Evolutionary conservation across 2,113 vertebrate species (phyloP), one percentile per base, ranked within the genome.

Genomic region (Xenopus laevis): DNA sequence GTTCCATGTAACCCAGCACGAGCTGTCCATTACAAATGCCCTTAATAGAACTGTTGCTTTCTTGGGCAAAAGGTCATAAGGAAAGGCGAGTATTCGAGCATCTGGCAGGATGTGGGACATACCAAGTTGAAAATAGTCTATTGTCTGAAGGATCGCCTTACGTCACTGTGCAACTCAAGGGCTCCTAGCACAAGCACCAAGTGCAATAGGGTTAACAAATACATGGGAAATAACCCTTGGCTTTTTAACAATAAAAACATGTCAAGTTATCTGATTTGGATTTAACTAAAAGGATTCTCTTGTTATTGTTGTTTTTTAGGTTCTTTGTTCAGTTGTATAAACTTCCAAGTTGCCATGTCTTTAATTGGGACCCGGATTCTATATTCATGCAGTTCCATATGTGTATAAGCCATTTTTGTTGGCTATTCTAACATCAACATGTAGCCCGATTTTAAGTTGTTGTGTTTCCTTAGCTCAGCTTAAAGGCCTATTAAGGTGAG

Each of bases 101-200:
- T 75, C 66, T 75, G 65, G 65, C 58, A 68, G 73, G 73, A 75
- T 63, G 66, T 23, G 44, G 20, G 65, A 52, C 65, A 53, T 21
- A 68, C 61, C 30, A 7, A 12, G 55, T 61, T 68, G 65, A 58
- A 69, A 68, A 75, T 75, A 46, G 73, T 17, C 73, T 75, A 75
- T 75, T 75, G 73, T 75, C 73, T 69, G n/a, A 20, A 68, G 46
- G 40, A 62, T 20, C 23, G 53, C 11, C 20, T 23, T 45, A 75
- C 65, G 58, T 68, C 73, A 75, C 27, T 55, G 17, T 40, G 23
- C 23, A n/a, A 21, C 73, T 27, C 4, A 4, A 27, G 23, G 66
- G 65, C 55, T 33, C 18, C 30, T 57, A 30, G 55, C 44, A 40
- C 30, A 58, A 33, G 55, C 47, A 7, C 11, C 11, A 17, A 65